Base-by-base conservation (phyloP, 1,140 invertebrate species). In the Doryteuthis pealeii region DNA sequence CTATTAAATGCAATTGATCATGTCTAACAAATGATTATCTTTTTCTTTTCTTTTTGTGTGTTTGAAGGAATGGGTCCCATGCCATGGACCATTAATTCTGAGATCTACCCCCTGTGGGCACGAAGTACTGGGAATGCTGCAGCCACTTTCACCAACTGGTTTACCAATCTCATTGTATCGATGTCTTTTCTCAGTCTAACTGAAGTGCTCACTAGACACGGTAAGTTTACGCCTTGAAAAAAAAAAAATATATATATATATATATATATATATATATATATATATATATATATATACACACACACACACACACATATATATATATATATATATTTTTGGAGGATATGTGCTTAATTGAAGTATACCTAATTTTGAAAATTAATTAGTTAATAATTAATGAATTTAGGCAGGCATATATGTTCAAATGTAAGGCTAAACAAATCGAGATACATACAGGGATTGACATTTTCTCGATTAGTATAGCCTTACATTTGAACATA, bases 81-180 rank as follows among this genome's bases (percentile, higher is more conserved):
- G 89, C 91, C 91, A 54, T 92, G 91, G 91, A 91, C 91, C 4
- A 89, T 92, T 15, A 92, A 91, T 80, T 90, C 91, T 26, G 91
- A 92, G 83, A 91, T 92, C 66, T 92, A 91, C 82, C 91, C 91
- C 14, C 81, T 90, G 32, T 92, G 91, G 91, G 90, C 91, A 12
- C 81, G 91, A 72, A 88, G 90, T 76, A 89, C 89, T 1, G 90
- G 90, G 49, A 91, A 88, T 73, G 87, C 90, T n/a, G 85, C 90
- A 22, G 85, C 91, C 15, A 91, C 91, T 15, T 90, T 91, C 31
- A 84, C 87, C 40, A 92, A 92, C 82, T 92, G 91, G 91, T 77
- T 88, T 1, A 90, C 87, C 76, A 92, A 92, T 83, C 83, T 92
- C 28, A 78, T 90, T 22, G 88, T 92, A 22, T 91, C 91, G 0